A percentile compares a stretch with the other conserved stretches of the same genome.
Conservation (phyloP, 2,888 invertebrate genomes). For the Drosophila koepferae region DNA sequence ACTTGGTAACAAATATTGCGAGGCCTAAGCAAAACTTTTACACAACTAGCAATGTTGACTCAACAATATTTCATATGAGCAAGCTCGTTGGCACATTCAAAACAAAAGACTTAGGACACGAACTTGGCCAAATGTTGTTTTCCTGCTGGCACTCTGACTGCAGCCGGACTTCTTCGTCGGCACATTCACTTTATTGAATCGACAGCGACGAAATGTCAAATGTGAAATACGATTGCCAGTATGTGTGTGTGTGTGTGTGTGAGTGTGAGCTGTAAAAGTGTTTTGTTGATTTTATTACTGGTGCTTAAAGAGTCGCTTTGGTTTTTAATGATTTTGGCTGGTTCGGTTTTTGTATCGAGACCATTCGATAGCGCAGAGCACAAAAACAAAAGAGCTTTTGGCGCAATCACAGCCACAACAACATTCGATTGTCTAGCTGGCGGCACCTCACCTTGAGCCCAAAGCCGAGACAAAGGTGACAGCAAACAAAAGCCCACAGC, state of each 20-base stretch:
- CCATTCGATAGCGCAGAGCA: slow-evolving; percentile 50
- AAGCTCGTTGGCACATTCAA: not conserved
- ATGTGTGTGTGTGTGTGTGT: slow-evolving; percentile 6
- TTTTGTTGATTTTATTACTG: slow-evolving; percentile 38
- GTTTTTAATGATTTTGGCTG: slow-evolving; percentile 52
- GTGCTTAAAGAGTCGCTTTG: slow-evolving; percentile 47
- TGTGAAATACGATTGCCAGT: slow-evolving; percentile 34
- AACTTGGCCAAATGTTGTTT: slow-evolving; percentile 15
- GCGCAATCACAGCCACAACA: slow-evolving; percentile 45
- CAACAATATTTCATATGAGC: not conserved
- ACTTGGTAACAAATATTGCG: slow-evolving; percentile 11
- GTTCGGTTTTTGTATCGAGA: slow-evolving; percentile 50
- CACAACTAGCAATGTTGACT: not conserved
- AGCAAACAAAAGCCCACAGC: slow-evolving; percentile 36
- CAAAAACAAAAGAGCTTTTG: slow-evolving; percentile 57
- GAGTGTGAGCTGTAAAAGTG: slow-evolving; percentile 24
- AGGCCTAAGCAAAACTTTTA: not conserved
- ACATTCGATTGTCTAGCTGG: slow-evolving; percentile 46
- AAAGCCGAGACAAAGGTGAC: slow-evolving; percentile 45
- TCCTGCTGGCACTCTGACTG: not conserved
- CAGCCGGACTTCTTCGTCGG: not conserved
- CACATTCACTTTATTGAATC: slow-evolving; percentile 25
- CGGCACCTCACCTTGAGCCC: slow-evolving; percentile 66
- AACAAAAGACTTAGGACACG: slow-evolving; percentile 31
- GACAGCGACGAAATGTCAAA: slow-evolving; percentile 47